phyloP scores from a whole-genome alignment of 2,797 vertebrate species.

The Pseudochromis fuscus region DNA sequence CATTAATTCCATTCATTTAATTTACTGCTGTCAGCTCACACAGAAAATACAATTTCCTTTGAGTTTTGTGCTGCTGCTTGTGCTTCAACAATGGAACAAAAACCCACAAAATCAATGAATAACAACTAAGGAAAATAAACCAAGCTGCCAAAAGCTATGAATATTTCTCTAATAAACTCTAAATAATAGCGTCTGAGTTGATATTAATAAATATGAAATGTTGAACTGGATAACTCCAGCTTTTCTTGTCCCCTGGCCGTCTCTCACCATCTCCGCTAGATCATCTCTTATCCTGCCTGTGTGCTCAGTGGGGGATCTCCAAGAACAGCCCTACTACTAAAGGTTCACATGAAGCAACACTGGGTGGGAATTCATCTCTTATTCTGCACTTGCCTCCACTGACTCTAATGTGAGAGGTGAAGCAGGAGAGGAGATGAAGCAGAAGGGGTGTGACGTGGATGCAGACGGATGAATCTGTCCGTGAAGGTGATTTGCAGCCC shows the following conservation, averaged over 20 bases:
- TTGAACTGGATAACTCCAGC: slow-evolving; percentile 13
- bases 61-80: slow-evolving; percentile 1
- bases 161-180: slow-evolving; percentile 45
- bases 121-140: slow-evolving; percentile 19
- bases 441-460: slow-evolving; percentile 48
- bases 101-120: slow-evolving; percentile 15
- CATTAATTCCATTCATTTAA: not conserved
- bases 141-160: slow-evolving; percentile 12
- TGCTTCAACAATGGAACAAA: not conserved
- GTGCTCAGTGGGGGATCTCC: slow-evolving; percentile 37
- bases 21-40: slow-evolving; percentile 5
- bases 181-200: slow-evolving; percentile 15
- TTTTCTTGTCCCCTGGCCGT: slow-evolving; percentile 18
- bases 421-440: slow-evolving; percentile 3
- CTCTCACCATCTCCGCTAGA: slow-evolving; percentile 39
- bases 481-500: slow-evolving; percentile 60
- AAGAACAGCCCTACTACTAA: slow-evolving; percentile 41
- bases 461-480: slow-evolving; percentile 49
- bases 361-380: slow-evolving; percentile 70
- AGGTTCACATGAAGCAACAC: slow-evolving; percentile 69
- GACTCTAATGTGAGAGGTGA: slow-evolving; percentile 24
- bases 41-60: not conserved
- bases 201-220: slow-evolving; percentile 27
- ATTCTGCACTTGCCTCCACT: slow-evolving; percentile 69
- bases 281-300: slow-evolving; percentile 39